Percentiles rank a stretch among this genome's conserved stretches.
Evolutionary conservation across 2,113 vertebrate genomes (phyloP).

Genomic region (Serilophus lunatus): DNA sequence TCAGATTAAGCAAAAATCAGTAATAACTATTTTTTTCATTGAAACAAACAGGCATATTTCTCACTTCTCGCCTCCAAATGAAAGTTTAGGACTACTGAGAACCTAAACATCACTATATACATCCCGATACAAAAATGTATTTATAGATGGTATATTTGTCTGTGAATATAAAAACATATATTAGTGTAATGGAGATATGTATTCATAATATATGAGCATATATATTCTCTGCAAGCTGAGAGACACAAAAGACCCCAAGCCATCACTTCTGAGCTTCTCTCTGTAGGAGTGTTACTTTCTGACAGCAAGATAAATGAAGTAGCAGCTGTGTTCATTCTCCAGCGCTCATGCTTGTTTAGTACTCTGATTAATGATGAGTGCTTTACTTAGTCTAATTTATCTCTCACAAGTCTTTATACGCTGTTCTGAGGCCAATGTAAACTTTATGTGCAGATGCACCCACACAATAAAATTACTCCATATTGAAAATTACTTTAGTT

Average conservation of each 20-base stretch:
- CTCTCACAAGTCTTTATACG: conserved; percentile 29
- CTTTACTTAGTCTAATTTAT: conserved; percentile 53
- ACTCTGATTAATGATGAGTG: conserved; percentile 54
- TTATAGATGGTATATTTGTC: background rate
- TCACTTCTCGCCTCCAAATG: background rate
- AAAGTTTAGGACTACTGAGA: background rate
- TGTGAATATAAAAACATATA: background rate
- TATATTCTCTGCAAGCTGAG: background rate
- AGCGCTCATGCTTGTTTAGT: conserved; percentile 16
- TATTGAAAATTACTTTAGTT: conserved; percentile 39
- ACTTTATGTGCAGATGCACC: conserved; percentile 31
- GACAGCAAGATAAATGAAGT: conserved; percentile 61
- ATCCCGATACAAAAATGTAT: background rate
- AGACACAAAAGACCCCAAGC: conserved; percentile 35
- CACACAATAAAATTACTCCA: conserved; percentile 28
- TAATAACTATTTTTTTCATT: background rate
- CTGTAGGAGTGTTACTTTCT: conserved; percentile 38
- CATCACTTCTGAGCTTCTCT: conserved; percentile 14
- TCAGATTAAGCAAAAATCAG: background rate
- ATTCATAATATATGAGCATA: background rate
- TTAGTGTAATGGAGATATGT: background rate
- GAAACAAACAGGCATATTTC: background rate
- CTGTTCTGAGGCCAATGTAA: conserved; percentile 11
- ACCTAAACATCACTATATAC: background rate
- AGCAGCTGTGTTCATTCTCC: conserved; percentile 63